phyloP scores from a whole-genome alignment of 2,797 vertebrate genomes.

The Garrulus glandarius region DNA sequence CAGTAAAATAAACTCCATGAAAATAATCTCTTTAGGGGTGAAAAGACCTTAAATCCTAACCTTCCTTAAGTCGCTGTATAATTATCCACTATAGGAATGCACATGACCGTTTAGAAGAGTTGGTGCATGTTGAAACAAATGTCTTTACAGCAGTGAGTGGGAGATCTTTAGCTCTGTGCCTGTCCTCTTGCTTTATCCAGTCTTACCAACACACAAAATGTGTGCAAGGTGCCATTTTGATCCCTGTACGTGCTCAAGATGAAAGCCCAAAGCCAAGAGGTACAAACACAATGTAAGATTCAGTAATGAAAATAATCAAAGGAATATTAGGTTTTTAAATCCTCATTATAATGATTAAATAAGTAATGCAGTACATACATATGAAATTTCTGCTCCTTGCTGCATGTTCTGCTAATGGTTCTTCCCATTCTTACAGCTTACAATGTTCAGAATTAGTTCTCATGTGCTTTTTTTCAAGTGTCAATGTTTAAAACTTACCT shows the following conservation, averaged over 20 bases:
- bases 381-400: background rate
- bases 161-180: background rate
- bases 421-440: background rate
- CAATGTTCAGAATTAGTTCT: background rate
- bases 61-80: background rate
- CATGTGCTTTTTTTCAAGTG: background rate
- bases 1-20: background rate
- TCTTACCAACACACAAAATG: background rate
- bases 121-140: background rate
- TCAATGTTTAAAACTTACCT: background rate
- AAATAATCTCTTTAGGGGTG: background rate
- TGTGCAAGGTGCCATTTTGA: rapidly evolving
- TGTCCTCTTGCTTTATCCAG: background rate
- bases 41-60: background rate
- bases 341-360: background rate
- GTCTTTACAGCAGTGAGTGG: background rate
- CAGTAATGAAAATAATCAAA: background rate
- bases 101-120: background rate
- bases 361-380: rapidly evolving
- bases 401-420: background rate
- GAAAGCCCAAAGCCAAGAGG: background rate
- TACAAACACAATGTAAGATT: background rate
- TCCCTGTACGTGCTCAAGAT: background rate
- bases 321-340: background rate
- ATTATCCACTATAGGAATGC: background rate